Conservation (phyloP, 2,113 vertebrate species). For the Cyprinodon variegatus region DNA sequence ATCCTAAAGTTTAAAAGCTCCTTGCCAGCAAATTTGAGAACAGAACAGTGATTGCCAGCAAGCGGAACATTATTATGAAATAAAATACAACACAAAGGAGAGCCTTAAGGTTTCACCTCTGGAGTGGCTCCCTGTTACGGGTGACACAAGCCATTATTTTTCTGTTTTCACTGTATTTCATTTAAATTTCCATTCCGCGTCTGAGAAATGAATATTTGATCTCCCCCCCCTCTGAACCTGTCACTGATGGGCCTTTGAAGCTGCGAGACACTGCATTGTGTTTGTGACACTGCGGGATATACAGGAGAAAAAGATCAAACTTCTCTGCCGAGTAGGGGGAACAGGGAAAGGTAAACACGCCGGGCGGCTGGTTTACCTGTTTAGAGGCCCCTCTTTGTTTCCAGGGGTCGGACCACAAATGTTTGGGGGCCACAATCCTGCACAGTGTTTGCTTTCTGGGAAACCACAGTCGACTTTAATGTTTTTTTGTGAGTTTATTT, state of each 20-base stretch:
- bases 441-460: conserved; percentile 66
- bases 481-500: conserved; percentile 38
- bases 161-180: conserved; percentile 70
- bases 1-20: conserved; percentile 30
- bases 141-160: conserved; percentile 71
- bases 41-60: conserved; percentile 13
- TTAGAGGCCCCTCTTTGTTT: conserved; percentile 63
- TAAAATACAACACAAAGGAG: conserved; percentile 52
- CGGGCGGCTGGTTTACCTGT: conserved; percentile 73
- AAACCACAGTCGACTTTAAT: conserved; percentile 65
- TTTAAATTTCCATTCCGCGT: conserved; percentile 77
- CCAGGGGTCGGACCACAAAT: conserved; percentile 64
- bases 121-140: conserved; percentile 57
- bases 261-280: conserved; percentile 67
- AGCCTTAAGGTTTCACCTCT: conserved; percentile 64
- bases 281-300: conserved; percentile 78
- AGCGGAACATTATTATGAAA: conserved; percentile 28
- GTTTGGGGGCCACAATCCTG: conserved; percentile 61
- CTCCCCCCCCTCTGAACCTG: conserved; percentile 75
- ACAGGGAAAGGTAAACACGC: conserved; percentile 70
- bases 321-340: conserved; percentile 53
- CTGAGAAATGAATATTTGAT: conserved; percentile 81
- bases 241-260: conserved; percentile 81
- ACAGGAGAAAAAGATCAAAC: conserved; percentile 75
- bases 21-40: conserved; percentile 21